Evolutionary conservation across 2,113 vertebrate genomes (phyloP).

Genomic region (Paradoxurus hermaphroditus): DNA sequence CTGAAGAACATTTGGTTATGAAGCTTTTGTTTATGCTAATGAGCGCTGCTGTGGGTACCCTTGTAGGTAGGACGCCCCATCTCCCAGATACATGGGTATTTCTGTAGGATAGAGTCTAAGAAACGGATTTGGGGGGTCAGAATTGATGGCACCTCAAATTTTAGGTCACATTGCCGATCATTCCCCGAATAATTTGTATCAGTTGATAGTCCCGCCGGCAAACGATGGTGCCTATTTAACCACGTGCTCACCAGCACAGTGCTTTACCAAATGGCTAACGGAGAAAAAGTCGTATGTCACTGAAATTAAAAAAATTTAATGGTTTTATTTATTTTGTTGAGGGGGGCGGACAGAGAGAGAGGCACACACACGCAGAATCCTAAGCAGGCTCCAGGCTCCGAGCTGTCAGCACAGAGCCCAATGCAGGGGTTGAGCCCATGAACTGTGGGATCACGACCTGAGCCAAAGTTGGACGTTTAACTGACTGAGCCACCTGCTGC

Average conservation of each 20-base stretch:
- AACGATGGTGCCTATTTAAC: not conserved
- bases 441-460: too few relatives aligned
- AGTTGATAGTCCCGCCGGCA: not conserved
- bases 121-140: not conserved
- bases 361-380: too few relatives aligned
- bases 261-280: too few relatives aligned
- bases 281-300: not conserved
- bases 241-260: not conserved
- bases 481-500: too few relatives aligned
- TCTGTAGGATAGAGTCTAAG: not conserved
- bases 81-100: fast-evolving
- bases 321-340: too few relatives aligned
- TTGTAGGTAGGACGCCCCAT: not conserved
- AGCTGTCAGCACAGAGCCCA: too few relatives aligned
- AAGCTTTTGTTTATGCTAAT: not conserved
- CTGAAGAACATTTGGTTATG: not conserved
- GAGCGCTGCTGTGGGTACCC: not conserved
- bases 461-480: too few relatives aligned
- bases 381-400: too few relatives aligned
- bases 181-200: not conserved
- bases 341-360: too few relatives aligned
- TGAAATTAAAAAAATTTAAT: not conserved
- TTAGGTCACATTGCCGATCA: not conserved
- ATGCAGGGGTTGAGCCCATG: too few relatives aligned
- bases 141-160: not conserved